These are phyloP conservation scores for Anableps anableps DNA, from an alignment of 2,797 vertebrate species.

Conservation along the genomic window DNA sequence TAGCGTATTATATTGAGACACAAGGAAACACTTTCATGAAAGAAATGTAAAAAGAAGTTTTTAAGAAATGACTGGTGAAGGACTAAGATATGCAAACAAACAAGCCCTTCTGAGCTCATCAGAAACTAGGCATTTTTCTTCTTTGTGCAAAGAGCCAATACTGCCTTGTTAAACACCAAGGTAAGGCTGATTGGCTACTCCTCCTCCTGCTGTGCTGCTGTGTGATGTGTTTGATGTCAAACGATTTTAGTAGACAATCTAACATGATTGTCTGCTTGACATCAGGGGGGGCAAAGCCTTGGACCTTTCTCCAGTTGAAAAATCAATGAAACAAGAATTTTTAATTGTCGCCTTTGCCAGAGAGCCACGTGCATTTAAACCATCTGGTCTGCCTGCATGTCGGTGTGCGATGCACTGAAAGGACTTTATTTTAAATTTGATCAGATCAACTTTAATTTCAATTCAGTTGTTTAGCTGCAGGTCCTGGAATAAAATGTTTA, in stretches of 20 bases:
- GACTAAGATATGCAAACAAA: not conserved
- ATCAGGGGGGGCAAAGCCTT: constrained; percentile 29
- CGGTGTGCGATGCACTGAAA: not conserved
- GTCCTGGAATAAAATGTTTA: not conserved
- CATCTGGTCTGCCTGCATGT: not conserved
- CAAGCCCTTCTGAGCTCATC: constrained; percentile 21
- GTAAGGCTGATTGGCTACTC: constrained; percentile 42
- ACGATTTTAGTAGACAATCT: constrained; percentile 53
- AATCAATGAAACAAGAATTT: constrained; percentile 28
- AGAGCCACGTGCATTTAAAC: not conserved
- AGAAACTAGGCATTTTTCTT: constrained; percentile 5
- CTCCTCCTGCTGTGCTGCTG: constrained; percentile 19
- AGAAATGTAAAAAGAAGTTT: too few species aligned
- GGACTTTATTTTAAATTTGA: constrained; percentile 10
- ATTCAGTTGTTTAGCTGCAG: constrained; percentile 12
- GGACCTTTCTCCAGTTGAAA: constrained; percentile 36
- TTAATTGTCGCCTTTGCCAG: constrained; percentile 19
- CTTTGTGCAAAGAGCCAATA: constrained; percentile 19
- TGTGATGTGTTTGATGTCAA: constrained; percentile 20
- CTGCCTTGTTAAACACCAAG: constrained; percentile 38
- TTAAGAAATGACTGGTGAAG: not conserved
- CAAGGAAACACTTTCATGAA: too few species aligned
- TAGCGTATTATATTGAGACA: too few species aligned
- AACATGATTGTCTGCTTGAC: constrained; percentile 45
- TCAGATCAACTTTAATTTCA: not conserved